phyloP scores from a whole-genome alignment of 1,140 invertebrate genomes.

The Contarinia nasturtii region DNA sequence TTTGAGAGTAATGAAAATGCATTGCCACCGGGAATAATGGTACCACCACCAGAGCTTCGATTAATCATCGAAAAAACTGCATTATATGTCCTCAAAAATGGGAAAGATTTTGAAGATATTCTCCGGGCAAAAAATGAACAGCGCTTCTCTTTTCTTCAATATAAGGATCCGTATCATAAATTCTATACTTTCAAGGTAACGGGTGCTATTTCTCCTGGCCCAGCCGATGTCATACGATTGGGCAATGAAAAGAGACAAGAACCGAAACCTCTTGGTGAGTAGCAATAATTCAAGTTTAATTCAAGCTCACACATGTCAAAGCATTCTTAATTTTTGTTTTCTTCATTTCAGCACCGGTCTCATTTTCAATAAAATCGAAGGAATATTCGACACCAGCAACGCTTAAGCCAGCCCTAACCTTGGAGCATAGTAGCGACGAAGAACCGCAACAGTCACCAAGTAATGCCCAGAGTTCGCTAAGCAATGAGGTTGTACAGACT shows the following conservation, averaged over 20 bases:
- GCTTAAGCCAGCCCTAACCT: constrained; percentile 47
- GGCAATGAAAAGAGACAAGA: not conserved
- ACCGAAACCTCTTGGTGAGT: not conserved
- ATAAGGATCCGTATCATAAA: constrained; percentile 47
- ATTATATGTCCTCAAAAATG: constrained; percentile 85
- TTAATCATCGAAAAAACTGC: constrained; percentile 92
- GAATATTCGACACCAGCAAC: constrained; percentile 41
- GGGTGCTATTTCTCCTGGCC: constrained; percentile 6
- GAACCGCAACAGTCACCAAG: constrained; percentile 19
- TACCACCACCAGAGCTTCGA: constrained; percentile 59
- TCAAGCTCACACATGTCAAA: not conserved
- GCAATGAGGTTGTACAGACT: not conserved
- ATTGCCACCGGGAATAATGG: constrained; percentile 26
- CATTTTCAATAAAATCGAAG: constrained; percentile 63
- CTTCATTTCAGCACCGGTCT: constrained; percentile 38
- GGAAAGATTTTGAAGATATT: constrained; percentile 75
- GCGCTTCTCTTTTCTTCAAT: constrained; percentile 62
- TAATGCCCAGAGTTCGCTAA: not conserved
- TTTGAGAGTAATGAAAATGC: not conserved
- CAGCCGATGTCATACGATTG: not conserved
- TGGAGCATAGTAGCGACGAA: constrained; percentile 52
- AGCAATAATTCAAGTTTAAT: not conserved
- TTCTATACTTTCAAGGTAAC: constrained; percentile 50
- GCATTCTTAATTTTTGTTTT: not conserved
- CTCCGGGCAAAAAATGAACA: constrained; percentile 72